Base-by-base conservation (phyloP, 2,888 invertebrate species). In the Elmis aenea region DNA sequence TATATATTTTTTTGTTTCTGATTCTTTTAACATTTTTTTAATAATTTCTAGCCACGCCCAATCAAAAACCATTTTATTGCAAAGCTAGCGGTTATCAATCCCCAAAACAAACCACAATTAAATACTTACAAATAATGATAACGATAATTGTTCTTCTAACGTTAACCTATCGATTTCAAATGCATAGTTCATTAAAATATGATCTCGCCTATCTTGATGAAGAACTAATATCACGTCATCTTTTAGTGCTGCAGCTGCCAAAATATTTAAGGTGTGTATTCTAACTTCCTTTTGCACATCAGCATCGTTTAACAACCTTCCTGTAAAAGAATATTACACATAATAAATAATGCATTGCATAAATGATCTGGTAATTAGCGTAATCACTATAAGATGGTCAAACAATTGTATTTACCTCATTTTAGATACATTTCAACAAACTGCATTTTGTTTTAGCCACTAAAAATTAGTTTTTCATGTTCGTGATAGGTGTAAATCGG, bases 201-300 rank as follows among this genome's bases (percentile, higher is more conserved):
- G 92, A 55, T 88, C 87, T 46, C 85, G 75, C 43, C 93, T 76
- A 70, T 93, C 92, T 71, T 91, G 91, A 68, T 93, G 93, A 56
- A 93, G 70, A 50, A 93, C 72, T 49, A 93, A 76, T 57, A 93
- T 85, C 37, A 91, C 83, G 67, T 93, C 93, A 55, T 93, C 92
- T 55, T 90, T 88, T 33, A 88, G 73, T 20, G 90, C 90, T 2
- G 82, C 83, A 43, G 77, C 77, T 9, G 84, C 81, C 54, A 91
- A 69, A 40, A 86, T 75, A 51, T 86, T 83, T 52, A 89, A 72
- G 52, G 78, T 69, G 45, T 73, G 73, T 53, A 81, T 77, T 53
- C 86, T 77, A 20, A 76, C 79, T 43, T 76, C 76, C 8, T 72
- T 66, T 3, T 74, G 66, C 47, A 82, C 66, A 6, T 71, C 67